Conservation (phyloP, 2,113 vertebrate genomes). For the Cottus gobio region DNA sequence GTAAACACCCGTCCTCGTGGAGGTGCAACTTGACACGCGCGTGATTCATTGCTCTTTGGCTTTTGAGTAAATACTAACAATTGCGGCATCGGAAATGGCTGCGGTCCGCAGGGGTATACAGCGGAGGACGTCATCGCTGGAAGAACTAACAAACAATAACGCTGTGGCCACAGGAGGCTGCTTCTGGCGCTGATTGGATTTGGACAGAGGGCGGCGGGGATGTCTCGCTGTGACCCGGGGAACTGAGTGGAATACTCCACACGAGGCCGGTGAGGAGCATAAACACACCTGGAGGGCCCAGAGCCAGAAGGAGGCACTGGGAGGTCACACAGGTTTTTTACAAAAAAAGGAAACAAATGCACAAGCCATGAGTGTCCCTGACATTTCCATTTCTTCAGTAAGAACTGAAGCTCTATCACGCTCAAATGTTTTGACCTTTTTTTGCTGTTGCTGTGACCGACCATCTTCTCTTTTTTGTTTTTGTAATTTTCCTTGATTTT, state of each 20-base stretch:
- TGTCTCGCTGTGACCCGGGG: neutral
- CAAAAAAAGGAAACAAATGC: too few species aligned
- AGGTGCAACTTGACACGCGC: slow-evolving; percentile 52
- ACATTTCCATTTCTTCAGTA: too few species aligned
- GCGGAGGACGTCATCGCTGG: slow-evolving; percentile 41
- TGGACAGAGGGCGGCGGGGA: neutral
- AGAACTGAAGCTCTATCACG: too few species aligned
- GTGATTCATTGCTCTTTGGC: slow-evolving; percentile 46
- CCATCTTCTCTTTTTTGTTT: too few species aligned
- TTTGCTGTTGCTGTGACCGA: too few species aligned
- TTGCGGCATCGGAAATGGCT: slow-evolving; percentile 42
- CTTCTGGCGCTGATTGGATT: slow-evolving; percentile 17
- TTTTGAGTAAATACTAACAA: slow-evolving; percentile 27
- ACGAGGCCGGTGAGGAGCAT: neutral
- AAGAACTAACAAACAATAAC: slow-evolving; percentile 48
- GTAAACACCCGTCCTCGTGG: slow-evolving; percentile 43
- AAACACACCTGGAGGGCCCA: slow-evolving; percentile 42
- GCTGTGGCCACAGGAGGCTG: slow-evolving; percentile 14
- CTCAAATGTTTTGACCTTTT: too few species aligned
- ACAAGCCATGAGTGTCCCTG: too few species aligned
- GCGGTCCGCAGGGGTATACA: slow-evolving; percentile 41
- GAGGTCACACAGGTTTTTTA: slow-evolving; percentile 44
- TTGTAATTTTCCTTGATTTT: too few species aligned
- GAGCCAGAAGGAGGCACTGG: neutral
- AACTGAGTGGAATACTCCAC: neutral